Base-by-base conservation (phyloP, 2,113 vertebrate species). In the Monopterus albus region DNA sequence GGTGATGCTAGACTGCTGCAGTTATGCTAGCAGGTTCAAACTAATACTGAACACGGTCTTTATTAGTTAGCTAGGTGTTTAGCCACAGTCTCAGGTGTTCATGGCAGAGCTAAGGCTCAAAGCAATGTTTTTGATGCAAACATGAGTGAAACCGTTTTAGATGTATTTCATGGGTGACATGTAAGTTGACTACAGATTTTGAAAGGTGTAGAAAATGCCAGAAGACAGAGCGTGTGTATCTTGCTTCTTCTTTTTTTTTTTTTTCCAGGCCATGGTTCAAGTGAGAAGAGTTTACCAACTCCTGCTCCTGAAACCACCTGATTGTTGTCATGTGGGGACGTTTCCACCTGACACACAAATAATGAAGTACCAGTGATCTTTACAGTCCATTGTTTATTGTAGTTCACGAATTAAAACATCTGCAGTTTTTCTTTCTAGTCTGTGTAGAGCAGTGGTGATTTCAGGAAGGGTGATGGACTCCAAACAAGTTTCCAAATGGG, bases 31-130 rank as follows among this genome's bases (percentile, higher is more conserved):
- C 45, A 4, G 64, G 39, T 50, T 21, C 62, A 29, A 58, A 36
- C 50, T 65, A 70, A 64, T 58, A 58, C 57, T 51, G 82, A 81
- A 55, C 68, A 9, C 56, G 42, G 52, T 61, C 55, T 68, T 11
- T 75, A 31, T 73, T 72, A 38, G 70, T 73, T 66, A 62, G 70
- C 31, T 62, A 56, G 70, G 68, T 50, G 3, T 66, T 81, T 69
- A 79, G 85, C 75, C 75, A 21, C 74, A 81, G 84, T 82, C 81
- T 89, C 80, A 88, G 84, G 89, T 83, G 75, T 79, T 60, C 2
- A 7, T 67, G 74, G 72, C 67, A 62, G 51, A 67, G 79, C 11
- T 23, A 65, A 72, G 68, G 80, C 64, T 84, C 69, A 55, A 56
- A 55, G 59, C 28, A 4, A 33, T 36, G 56, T 49, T 66, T 72